A percentile compares a stretch with the other conserved stretches of the same genome.
Evolutionary conservation across 2,888 invertebrate species (phyloP).

Genomic region (Megalurothrips usitatus): DNA sequence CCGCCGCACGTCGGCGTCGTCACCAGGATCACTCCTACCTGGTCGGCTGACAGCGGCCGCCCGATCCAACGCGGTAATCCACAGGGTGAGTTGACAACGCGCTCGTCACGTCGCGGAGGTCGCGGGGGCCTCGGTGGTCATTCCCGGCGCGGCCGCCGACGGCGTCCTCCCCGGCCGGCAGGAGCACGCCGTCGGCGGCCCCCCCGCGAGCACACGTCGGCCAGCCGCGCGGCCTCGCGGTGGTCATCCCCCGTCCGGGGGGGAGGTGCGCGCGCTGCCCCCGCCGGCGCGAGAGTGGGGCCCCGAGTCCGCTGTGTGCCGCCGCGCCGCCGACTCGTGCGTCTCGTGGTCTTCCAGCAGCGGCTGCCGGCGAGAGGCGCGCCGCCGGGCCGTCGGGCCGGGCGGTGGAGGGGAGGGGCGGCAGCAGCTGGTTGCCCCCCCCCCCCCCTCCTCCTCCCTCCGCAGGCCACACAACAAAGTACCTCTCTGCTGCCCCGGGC

Average conservation of each 20-base stretch:
- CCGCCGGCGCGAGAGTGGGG: not conserved
- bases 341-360: not conserved
- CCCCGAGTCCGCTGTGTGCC: not conserved
- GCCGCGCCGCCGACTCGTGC: not conserved
- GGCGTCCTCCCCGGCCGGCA: not conserved
- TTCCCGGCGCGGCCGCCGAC: not conserved
- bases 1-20: no score
- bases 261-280: not conserved
- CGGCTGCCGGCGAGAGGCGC: not conserved
- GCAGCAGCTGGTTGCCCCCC: not conserved
- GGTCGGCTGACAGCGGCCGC: no score
- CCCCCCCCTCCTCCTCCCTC: not conserved
- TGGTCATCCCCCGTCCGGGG: not conserved
- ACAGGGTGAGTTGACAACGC: not conserved
- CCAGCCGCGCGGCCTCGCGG: no score
- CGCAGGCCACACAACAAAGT: slow-evolving; percentile 7
- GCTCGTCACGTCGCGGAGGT: not conserved
- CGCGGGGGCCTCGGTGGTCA: not conserved
- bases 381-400: not conserved
- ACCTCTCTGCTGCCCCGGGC: not conserved
- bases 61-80: no score
- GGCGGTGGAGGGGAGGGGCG: not conserved
- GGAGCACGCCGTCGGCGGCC: not conserved
- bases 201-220: not conserved
- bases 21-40: no score